These are phyloP conservation scores for Metellina segmentata DNA, from an alignment of 2,888 invertebrate genomes.

Conservation along the genomic window DNA sequence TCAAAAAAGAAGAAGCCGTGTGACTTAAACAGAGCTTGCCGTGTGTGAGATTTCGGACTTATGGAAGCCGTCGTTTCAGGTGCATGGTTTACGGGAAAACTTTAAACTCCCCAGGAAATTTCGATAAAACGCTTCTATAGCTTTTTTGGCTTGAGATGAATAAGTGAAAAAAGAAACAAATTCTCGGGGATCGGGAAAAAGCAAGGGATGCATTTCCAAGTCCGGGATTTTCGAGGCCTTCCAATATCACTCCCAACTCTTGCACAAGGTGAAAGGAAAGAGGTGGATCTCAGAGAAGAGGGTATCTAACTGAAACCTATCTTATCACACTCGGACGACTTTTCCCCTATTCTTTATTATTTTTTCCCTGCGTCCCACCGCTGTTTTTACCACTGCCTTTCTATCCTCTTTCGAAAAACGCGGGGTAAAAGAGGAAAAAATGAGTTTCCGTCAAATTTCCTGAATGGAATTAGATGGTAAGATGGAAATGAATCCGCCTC, in stretches of 20 bases:
- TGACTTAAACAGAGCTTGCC: neutral
- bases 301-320: conserved; percentile 42
- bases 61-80: conserved; percentile 4
- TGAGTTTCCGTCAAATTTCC: conserved; percentile 66
- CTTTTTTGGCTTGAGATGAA: conserved; percentile 23
- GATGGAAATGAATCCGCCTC: conserved; percentile 64
- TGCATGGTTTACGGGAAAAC: conserved; percentile 52
- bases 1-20: neutral
- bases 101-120: conserved; percentile 52
- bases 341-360: conserved; percentile 16
- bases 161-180: conserved; percentile 47
- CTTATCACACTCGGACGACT: conserved; percentile 35
- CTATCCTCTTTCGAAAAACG: neutral
- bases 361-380: neutral
- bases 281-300: neutral
- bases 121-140: conserved; percentile 60
- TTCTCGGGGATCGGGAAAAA: neutral
- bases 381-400: conserved; percentile 6
- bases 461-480: conserved; percentile 71
- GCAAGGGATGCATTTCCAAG: conserved; percentile 36
- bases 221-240: conserved; percentile 44
- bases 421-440: conserved; percentile 51
- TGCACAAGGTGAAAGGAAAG: conserved; percentile 4
- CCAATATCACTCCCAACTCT: conserved; percentile 56
- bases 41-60: neutral